A percentile compares a stretch with the other conserved stretches of the same genome.
phyloP scores from a whole-genome alignment of 1,140 invertebrate genomes.

The Rhynchophorus ferrugineus region DNA sequence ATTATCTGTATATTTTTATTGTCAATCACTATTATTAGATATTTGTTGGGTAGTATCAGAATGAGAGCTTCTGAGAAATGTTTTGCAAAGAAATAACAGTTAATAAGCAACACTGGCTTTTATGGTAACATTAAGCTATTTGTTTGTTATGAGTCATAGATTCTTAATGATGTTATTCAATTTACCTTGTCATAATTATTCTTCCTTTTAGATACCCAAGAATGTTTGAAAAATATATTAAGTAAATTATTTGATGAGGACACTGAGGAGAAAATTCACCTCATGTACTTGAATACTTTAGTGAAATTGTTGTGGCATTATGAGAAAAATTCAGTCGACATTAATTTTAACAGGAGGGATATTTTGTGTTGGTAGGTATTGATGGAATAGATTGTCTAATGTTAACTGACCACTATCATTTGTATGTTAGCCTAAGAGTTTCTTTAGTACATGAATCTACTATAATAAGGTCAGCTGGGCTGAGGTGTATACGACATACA shows the following conservation, averaged over 20 bases:
- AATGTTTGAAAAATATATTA: constrained; percentile 23
- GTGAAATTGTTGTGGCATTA: constrained; percentile 66
- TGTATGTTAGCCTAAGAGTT: constrained; percentile 72
- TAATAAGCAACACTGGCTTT: no score
- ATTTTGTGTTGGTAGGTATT: constrained; percentile 71
- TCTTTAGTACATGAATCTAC: constrained; percentile 77
- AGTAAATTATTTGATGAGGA: constrained; percentile 20
- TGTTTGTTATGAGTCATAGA: no score
- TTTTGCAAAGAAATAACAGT: no score
- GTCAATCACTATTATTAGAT: no score
- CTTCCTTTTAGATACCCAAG: constrained; percentile 8
- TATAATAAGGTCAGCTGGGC: constrained; percentile 78
- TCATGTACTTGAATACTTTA: constrained; percentile 75
- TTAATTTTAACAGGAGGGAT: constrained; percentile 67
- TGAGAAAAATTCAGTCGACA: constrained; percentile 48
- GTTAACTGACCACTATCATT: constrained; percentile 13
- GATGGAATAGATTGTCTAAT: not conserved
- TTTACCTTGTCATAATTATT: no score
- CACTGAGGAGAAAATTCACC: constrained; percentile 23
- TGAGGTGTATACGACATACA: constrained; percentile 79
- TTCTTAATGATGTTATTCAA: no score
- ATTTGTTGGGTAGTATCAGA: no score
- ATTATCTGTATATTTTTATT: no score
- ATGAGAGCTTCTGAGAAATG: no score
- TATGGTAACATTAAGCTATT: no score